A percentile compares a stretch with the other conserved stretches of the same genome.
Conservation (phyloP, 2,113 vertebrate species). For the Rhineura floridana region DNA sequence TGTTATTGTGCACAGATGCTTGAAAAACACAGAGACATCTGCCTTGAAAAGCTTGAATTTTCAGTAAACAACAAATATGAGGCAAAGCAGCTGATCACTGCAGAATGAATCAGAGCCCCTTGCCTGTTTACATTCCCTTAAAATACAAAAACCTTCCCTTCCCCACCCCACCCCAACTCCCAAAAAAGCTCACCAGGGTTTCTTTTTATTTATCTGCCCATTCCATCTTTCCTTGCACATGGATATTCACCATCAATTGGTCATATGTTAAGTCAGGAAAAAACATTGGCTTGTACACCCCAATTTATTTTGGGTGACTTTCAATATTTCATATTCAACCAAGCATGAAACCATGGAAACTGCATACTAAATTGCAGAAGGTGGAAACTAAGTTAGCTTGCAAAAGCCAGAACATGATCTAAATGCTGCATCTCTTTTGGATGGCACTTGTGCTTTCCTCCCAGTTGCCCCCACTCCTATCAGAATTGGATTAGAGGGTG, state of each 20-base stretch:
- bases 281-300: constrained; percentile 32
- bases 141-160: background rate
- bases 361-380: constrained; percentile 61
- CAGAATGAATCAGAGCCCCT: background rate
- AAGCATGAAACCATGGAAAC: constrained; percentile 66
- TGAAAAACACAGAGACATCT: constrained; percentile 5
- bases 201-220: background rate
- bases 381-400: constrained; percentile 57
- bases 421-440: constrained; percentile 36
- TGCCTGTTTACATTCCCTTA: background rate
- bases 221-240: background rate
- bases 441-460: constrained; percentile 46
- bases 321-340: constrained; percentile 56
- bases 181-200: background rate
- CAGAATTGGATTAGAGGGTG: background rate
- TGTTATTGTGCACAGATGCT: background rate
- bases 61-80: background rate
- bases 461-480: constrained; percentile 45
- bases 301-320: constrained; percentile 37
- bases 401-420: constrained; percentile 53
- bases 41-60: constrained; percentile 1
- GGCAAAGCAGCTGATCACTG: background rate
- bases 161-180: background rate
- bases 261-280: constrained; percentile 1
- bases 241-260: constrained; percentile 2